These are phyloP conservation scores for Haemorhous mexicanus DNA, from an alignment of 2,113 vertebrate genomes.

Conservation along the genomic window DNA sequence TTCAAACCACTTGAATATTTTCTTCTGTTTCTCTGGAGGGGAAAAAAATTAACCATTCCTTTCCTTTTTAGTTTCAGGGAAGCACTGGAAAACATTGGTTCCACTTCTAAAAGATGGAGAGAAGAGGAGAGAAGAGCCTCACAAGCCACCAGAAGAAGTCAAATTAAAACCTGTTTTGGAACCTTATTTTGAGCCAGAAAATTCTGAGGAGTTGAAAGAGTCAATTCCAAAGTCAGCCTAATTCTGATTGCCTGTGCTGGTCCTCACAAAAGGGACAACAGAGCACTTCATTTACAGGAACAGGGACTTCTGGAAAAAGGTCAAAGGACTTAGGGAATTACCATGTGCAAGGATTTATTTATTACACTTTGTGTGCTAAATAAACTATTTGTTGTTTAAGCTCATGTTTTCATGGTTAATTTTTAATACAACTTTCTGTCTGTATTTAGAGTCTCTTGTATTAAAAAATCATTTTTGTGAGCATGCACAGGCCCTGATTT, in stretches of 20 bases:
- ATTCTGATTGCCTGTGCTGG: neutral
- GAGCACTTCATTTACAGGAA: neutral
- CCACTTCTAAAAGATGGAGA: conserved; percentile 73
- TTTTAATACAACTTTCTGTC: neutral
- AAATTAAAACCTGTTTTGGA: conserved; percentile 69
- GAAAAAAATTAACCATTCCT: neutral
- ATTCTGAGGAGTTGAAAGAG: conserved; percentile 57
- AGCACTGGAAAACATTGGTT: conserved; percentile 78
- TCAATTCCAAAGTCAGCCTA: conserved; percentile 58
- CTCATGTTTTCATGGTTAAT: conserved; percentile 16
- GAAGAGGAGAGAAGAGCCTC: conserved; percentile 68
- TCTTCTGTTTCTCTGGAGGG: neutral
- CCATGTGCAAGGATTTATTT: neutral
- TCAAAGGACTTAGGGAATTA: neutral
- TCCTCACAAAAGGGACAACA: neutral
- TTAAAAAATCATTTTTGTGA: neutral
- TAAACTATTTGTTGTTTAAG: conserved; percentile 54
- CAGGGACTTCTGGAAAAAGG: neutral
- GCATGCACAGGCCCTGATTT: neutral
- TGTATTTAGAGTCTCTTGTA: neutral
- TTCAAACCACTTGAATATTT: neutral
- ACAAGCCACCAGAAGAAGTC: conserved; percentile 60
- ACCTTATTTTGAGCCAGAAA: conserved; percentile 66
- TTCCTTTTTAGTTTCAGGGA: conserved; percentile 70
- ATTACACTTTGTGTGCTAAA: neutral